Evolutionary conservation across 2,888 invertebrate species (phyloP).

Genomic region (Myopa tessellatipennis): DNA sequence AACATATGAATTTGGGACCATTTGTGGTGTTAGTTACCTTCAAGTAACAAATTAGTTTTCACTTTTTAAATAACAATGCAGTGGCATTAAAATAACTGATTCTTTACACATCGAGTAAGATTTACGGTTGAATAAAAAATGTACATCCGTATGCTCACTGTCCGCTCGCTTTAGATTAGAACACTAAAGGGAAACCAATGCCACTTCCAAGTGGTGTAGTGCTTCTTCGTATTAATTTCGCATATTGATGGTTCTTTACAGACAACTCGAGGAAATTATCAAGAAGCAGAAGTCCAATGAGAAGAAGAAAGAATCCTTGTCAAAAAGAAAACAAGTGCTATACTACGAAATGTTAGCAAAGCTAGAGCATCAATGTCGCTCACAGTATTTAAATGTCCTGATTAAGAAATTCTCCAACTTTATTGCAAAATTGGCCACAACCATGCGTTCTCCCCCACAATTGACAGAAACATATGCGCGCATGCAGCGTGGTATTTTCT

Average conservation of each 20-base stretch:
- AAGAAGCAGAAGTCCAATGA: constrained; percentile 56
- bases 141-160: too few species aligned
- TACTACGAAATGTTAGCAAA: constrained; percentile 61
- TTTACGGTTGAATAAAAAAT: too few species aligned
- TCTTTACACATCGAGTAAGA: too few species aligned
- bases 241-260: constrained; percentile 30
- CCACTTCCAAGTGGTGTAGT: too few species aligned
- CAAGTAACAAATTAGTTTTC: too few species aligned
- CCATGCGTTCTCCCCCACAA: constrained; percentile 59
- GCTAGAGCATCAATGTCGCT: constrained; percentile 59
- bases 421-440: constrained; percentile 60
- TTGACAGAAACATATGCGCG: constrained; percentile 61
- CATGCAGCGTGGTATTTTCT: constrained; percentile 63
- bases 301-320: constrained; percentile 54
- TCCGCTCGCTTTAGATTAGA: too few species aligned
- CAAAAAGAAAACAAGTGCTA: constrained; percentile 59
- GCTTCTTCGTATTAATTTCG: too few species aligned
- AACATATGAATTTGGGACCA: too few species aligned
- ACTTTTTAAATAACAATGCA: too few species aligned
- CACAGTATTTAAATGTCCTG: constrained; percentile 59
- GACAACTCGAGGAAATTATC: constrained; percentile 57
- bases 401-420: constrained; percentile 61
- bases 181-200: too few species aligned
- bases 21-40: too few species aligned
- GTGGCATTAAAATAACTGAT: too few species aligned